phyloP scores from a whole-genome alignment of 2,888 invertebrate species.

The Drosophila ezoana region DNA sequence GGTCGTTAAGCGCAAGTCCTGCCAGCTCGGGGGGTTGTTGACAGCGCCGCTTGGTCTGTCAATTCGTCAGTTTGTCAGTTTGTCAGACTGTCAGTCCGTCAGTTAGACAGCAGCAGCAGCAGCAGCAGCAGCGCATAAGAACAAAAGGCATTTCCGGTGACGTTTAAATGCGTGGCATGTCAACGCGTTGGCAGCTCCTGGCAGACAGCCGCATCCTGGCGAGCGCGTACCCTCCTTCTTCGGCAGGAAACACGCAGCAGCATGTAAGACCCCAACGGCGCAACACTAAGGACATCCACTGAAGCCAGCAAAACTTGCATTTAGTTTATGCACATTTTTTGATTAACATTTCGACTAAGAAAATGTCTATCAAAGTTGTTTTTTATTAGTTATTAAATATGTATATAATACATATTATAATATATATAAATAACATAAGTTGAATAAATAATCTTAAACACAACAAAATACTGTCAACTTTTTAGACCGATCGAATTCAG shows the following conservation, averaged over 20 bases:
- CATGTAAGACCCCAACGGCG: slow-evolving; percentile 45
- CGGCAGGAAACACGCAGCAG: slow-evolving; percentile 60
- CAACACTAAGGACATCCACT: slow-evolving; percentile 29
- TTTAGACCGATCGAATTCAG: no score
- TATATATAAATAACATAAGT: no score
- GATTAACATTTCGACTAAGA: neutral
- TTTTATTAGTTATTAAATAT: no score
- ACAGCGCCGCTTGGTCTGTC: slow-evolving; percentile 30
- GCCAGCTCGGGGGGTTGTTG: slow-evolving; percentile 25
- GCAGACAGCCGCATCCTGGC: slow-evolving; percentile 76
- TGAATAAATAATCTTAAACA: no score
- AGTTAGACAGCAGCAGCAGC: slow-evolving; percentile 18
- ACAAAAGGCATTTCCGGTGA: slow-evolving; percentile 82
- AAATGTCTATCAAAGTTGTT: no score
- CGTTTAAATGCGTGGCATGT: slow-evolving; percentile 80
- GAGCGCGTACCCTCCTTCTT: slow-evolving; percentile 43
- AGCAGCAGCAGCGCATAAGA: slow-evolving; percentile 55
- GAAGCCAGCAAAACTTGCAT: slow-evolving; percentile 15
- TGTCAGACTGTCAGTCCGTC: slow-evolving; percentile 44
- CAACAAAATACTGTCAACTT: no score
- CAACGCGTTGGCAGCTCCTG: slow-evolving; percentile 68
- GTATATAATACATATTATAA: no score
- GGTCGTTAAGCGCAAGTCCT: slow-evolving; percentile 30
- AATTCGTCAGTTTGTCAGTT: slow-evolving; percentile 40
- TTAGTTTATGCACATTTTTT: slow-evolving; percentile 23